phyloP scores from a whole-genome alignment of 2,113 vertebrate genomes.

The Takifugu bimaculatus region DNA sequence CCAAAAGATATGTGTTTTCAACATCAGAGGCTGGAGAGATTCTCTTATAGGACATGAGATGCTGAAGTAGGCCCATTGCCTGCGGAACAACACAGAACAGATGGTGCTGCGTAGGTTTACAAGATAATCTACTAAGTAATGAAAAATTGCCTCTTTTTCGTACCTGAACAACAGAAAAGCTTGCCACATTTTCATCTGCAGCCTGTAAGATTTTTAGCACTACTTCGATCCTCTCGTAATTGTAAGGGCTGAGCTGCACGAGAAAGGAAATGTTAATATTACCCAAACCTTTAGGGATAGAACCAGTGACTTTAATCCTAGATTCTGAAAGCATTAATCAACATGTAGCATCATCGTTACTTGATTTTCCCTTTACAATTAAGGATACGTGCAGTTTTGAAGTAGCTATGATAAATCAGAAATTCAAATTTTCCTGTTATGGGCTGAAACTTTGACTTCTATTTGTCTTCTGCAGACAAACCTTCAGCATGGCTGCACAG shows the following conservation, averaged over 20 bases:
- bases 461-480: constrained; percentile 40
- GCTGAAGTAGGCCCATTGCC: constrained; percentile 88
- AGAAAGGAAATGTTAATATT: neutral
- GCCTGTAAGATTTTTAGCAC: constrained; percentile 85
- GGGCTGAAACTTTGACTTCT: neutral
- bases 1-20: constrained; percentile 83
- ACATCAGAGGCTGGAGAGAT: constrained; percentile 81
- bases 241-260: constrained; percentile 90
- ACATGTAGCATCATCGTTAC: no score
- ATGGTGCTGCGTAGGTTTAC: neutral
- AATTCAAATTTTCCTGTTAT: no score
- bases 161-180: constrained; percentile 82
- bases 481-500: constrained; percentile 83
- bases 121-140: neutral
- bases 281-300: no score
- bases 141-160: constrained; percentile 1
- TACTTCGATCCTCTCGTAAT: constrained; percentile 89
- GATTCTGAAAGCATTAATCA: no score
- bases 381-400: neutral
- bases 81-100: constrained; percentile 39
- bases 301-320: no score
- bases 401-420: no score
- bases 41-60: constrained; percentile 87
- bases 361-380: no score
- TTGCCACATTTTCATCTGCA: constrained; percentile 79